phyloP scores from a whole-genome alignment of 2,888 invertebrate species.

The Coecobrya sp. region DNA sequence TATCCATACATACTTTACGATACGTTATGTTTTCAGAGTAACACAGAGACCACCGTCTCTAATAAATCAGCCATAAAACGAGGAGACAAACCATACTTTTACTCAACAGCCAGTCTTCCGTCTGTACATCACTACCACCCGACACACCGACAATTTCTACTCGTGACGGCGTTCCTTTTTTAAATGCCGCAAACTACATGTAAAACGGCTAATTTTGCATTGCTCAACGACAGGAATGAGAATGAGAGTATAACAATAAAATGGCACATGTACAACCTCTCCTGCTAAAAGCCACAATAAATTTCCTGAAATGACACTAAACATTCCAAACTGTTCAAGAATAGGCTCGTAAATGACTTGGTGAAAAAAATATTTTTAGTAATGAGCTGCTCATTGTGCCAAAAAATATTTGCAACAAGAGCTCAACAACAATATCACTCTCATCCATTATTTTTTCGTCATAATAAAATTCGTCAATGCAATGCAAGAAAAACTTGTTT shows the following conservation, averaged over 20 bases:
- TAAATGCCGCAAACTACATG: slow-evolving; percentile 75
- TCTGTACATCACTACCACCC: slow-evolving; percentile 58
- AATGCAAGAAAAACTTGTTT: neutral
- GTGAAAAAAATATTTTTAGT: slow-evolving; percentile 38
- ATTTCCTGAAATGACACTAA: slow-evolving; percentile 63
- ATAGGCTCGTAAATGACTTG: slow-evolving; percentile 49
- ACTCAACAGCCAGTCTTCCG: slow-evolving; percentile 63
- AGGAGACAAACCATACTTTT: slow-evolving; percentile 82
- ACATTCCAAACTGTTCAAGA: slow-evolving; percentile 56
- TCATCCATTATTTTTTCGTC: neutral
- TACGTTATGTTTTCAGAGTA: slow-evolving; percentile 62
- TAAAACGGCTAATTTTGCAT: slow-evolving; percentile 65
- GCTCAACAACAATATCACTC: neutral
- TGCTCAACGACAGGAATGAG: slow-evolving; percentile 40
- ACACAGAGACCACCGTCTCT: slow-evolving; percentile 77
- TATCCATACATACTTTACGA: slow-evolving; percentile 19
- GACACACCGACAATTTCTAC: slow-evolving; percentile 59
- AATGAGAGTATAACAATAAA: slow-evolving; percentile 55
- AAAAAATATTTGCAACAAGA: slow-evolving; percentile 50
- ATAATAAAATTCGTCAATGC: slow-evolving; percentile 21
- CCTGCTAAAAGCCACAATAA: slow-evolving; percentile 62
- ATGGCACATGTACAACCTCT: slow-evolving; percentile 58
- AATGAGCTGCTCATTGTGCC: slow-evolving; percentile 47
- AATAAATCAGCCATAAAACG: slow-evolving; percentile 81
- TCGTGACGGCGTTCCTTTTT: slow-evolving; percentile 66